These are phyloP conservation scores for Bombylius major DNA, from an alignment of 2,888 invertebrate genomes.

Conservation along the genomic window DNA sequence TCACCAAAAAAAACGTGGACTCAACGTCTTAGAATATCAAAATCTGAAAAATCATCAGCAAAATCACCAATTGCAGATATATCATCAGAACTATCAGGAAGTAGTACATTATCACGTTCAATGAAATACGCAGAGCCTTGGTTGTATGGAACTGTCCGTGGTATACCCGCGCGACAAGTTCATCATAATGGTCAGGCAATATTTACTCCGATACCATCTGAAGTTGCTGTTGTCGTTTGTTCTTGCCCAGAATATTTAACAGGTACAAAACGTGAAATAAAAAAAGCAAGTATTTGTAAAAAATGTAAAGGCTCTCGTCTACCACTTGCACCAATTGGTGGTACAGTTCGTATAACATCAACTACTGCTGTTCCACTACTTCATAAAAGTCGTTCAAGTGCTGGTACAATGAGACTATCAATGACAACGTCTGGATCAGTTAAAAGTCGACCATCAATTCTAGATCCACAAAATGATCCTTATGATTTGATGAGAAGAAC, in stretches of 20 bases:
- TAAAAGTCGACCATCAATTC: conserved; percentile 50
- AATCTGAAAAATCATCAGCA: conserved; percentile 40
- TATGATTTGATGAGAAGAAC: conserved; percentile 74
- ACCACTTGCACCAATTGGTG: conserved; percentile 56
- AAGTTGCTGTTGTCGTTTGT: conserved; percentile 57
- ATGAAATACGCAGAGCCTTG: conserved; percentile 79
- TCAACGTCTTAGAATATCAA: conserved; percentile 50
- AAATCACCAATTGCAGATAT: conserved; percentile 28
- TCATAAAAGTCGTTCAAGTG: conserved; percentile 34
- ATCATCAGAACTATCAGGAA: conserved; percentile 37
- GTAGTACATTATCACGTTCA: conserved; percentile 58
- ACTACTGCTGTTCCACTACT: conserved; percentile 18
- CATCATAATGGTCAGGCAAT: conserved; percentile 29
- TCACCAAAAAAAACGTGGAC: conserved; percentile 54
- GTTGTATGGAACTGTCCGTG: conserved; percentile 67
- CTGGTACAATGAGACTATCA: conserved; percentile 51
- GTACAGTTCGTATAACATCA: conserved; percentile 47
- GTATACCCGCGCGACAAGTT: conserved; percentile 37
- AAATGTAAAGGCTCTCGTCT: conserved; percentile 72
- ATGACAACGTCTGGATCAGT: conserved; percentile 33
- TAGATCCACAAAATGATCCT: conserved; percentile 57
- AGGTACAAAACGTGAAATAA: conserved; percentile 60
- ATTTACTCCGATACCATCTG: conserved; percentile 39
- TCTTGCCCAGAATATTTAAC: conserved; percentile 69
- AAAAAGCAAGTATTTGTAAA: conserved; percentile 65